Evolutionary conservation across 2,888 invertebrate genomes (phyloP), one percentile per base, ranked within the genome.

Genomic region (Watsonalla cultraria): DNA sequence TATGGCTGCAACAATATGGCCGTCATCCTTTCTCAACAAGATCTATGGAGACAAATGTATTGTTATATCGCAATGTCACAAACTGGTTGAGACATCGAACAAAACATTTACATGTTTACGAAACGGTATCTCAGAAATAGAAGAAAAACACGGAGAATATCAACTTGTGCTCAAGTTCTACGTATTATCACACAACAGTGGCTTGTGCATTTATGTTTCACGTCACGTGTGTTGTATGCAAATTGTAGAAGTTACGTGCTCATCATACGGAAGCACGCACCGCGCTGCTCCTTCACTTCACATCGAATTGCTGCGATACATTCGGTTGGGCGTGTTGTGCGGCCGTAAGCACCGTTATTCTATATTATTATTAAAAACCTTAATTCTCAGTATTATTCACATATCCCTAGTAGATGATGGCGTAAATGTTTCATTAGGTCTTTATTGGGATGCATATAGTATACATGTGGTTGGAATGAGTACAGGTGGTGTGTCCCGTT

Each of bases 181-280:
- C 58, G 58, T 58, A 61, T 65, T 70, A 61, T 65, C 24, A 24
- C 24, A 24, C 24, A 60, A 57, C 63, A 56, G 60, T 61, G 60
- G 61, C 55, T 58, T 56, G 55, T 57, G 51, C 48, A 51, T 53
- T 73, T 66, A 69, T 37, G 66, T 78, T 78, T 76, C 80, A 66
- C 60, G 74, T 79, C 85, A 84, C 81, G 84, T 72, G 56, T 66
- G 61, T 42, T 52, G 56, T 74, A 85, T 84, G 82, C 70, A 80
- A 84, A 85, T 84, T 60, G 56, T 62, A 59, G 53, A 62, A 59
- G 71, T 69, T 82, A 77, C 82, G 83, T 81, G 80, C 66, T 66
- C 58, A 60, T 60, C 73, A 74, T 83, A 76, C 73, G 63, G 68
- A 78, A 60, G 61, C 60, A 58, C 61, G 61, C 60, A 58, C 61